Evolutionary conservation across 2,888 invertebrate species (phyloP).

Genomic region (Mantis religiosa): DNA sequence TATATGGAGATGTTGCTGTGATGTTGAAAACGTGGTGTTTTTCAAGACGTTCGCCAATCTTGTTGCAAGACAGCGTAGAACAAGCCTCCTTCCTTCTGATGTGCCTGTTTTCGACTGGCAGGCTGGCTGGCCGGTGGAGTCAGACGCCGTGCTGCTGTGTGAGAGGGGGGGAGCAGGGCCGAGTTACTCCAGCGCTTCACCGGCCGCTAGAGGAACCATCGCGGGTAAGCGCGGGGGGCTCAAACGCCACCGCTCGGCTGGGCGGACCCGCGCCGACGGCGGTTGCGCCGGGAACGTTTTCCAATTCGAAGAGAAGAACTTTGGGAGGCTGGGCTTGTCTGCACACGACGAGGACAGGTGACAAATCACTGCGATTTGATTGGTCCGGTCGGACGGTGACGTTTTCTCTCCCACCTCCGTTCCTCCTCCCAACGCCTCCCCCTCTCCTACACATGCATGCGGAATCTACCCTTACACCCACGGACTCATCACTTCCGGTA

Average conservation of each 20-base stretch:
- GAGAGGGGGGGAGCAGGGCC: background rate
- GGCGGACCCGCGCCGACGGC: slow-evolving; percentile 10
- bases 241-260: background rate
- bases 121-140: background rate
- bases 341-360: slow-evolving; percentile 28
- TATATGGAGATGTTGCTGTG: background rate
- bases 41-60: background rate
- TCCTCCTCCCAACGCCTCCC: background rate
- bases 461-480: background rate
- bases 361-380: slow-evolving; percentile 32
- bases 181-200: background rate
- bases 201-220: background rate
- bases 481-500: slow-evolving; percentile 2
- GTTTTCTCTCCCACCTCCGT: slow-evolving; percentile 19
- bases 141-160: slow-evolving; percentile 4
- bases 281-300: slow-evolving; percentile 18
- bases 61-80: background rate
- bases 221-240: background rate
- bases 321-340: slow-evolving; percentile 24
- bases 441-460: background rate
- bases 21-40: background rate
- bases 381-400: slow-evolving; percentile 40
- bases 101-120: slow-evolving; percentile 25
- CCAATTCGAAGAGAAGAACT: slow-evolving; percentile 24
- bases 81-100: slow-evolving; percentile 1